Evolutionary conservation across 2,797 vertebrate species (phyloP).

Genomic region (Poecilia velifera): DNA sequence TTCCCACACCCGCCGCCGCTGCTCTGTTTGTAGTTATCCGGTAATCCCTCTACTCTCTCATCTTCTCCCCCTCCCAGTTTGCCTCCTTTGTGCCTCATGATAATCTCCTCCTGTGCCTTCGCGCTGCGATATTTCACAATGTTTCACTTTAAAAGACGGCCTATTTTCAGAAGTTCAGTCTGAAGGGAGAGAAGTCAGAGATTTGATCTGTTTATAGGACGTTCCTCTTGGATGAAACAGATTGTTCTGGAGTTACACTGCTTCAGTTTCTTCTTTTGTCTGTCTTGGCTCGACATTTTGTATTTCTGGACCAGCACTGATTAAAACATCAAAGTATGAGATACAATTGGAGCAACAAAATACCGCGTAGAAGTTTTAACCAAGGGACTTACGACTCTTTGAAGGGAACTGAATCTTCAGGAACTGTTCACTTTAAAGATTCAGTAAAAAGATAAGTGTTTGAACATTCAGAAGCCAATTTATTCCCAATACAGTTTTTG

Average conservation of each 20-base stretch:
- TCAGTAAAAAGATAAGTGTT: too few species aligned
- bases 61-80: slow-evolving; percentile 19
- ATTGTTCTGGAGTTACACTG: not conserved
- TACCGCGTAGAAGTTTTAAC: not conserved
- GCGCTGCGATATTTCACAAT: slow-evolving; percentile 1
- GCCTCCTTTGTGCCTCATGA: slow-evolving; percentile 25
- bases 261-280: not conserved
- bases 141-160: slow-evolving; percentile 4
- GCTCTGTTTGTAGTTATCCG: slow-evolving; percentile 44
- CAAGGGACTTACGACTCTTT: too few species aligned
- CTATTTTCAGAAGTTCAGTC: not conserved
- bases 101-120: slow-evolving; percentile 22
- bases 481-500: too few species aligned
- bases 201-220: not conserved
- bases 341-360: not conserved
- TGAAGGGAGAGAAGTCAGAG: not conserved
- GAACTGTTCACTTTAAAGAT: too few species aligned
- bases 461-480: too few species aligned
- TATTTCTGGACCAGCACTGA: not conserved
- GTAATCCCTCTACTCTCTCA: slow-evolving; percentile 45
- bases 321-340: not conserved
- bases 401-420: too few species aligned
- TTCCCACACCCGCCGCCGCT: slow-evolving; percentile 35
- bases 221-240: not conserved
- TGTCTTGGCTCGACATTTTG: not conserved